These are phyloP conservation scores for Anarsia innoxiella DNA, from an alignment of 2,888 invertebrate species.

Conservation along the genomic window DNA sequence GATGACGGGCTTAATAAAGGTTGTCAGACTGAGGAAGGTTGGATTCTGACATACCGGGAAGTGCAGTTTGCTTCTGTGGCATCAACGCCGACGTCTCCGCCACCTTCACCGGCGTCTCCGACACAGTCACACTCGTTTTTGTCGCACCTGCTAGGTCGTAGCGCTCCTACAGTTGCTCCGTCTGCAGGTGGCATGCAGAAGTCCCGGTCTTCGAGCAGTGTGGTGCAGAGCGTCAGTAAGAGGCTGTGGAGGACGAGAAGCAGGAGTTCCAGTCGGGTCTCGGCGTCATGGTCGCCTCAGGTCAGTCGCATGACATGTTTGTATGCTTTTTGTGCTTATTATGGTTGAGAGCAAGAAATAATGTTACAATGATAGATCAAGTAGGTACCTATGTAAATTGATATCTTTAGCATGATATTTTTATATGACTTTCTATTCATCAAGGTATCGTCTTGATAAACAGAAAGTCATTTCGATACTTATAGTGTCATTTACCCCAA, in stretches of 20 bases:
- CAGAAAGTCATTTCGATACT: too few species aligned
- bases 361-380: too few species aligned
- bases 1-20: conserved; percentile 86
- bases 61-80: conserved; percentile 50
- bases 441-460: not conserved
- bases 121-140: conserved; percentile 65
- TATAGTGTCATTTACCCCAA: too few species aligned
- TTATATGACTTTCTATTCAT: not conserved
- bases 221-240: conserved; percentile 89
- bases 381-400: too few species aligned
- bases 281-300: conserved; percentile 88
- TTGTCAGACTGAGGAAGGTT: conserved; percentile 85
- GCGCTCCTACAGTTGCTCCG: conserved; percentile 44
- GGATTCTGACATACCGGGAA: conserved; percentile 76
- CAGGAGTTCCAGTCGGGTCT: conserved; percentile 83
- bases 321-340: too few species aligned
- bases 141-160: conserved; percentile 51
- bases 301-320: conserved; percentile 77
- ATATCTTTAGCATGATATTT: not conserved
- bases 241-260: conserved; percentile 90
- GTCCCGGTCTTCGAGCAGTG: conserved; percentile 91
- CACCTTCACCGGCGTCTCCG: conserved; percentile 67
- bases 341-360: too few species aligned
- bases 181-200: conserved; percentile 88
- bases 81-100: conserved; percentile 67